Evolutionary conservation across 2,888 invertebrate species (phyloP).

Genomic region (Heliconius cydno): DNA sequence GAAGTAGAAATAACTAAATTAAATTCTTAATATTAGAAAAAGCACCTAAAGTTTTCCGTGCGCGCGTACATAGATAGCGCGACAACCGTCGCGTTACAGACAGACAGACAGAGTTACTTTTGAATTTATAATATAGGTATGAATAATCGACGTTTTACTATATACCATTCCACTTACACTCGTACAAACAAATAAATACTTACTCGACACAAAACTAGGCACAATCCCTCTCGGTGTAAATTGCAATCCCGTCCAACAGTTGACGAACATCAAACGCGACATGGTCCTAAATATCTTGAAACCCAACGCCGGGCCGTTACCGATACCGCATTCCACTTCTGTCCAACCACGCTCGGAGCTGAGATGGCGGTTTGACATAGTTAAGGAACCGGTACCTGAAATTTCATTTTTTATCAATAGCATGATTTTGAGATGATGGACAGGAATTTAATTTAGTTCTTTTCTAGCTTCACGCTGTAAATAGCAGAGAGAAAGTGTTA

Average conservation of each 20-base stretch:
- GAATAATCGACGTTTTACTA: too few species aligned
- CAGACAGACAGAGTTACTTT: too few species aligned
- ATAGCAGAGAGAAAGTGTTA: neutral
- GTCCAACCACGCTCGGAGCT: conserved; percentile 94
- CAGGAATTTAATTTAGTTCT: too few species aligned
- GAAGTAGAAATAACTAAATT: too few species aligned
- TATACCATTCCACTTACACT: neutral
- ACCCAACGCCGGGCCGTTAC: conserved; percentile 91
- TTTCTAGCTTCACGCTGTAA: too few species aligned
- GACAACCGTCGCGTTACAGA: too few species aligned
- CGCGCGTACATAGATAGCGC: too few species aligned
- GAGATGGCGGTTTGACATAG: conserved; percentile 89
- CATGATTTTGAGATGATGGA: neutral
- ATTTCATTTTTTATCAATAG: neutral
- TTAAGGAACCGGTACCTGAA: conserved; percentile 89
- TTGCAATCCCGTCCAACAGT: conserved; percentile 89
- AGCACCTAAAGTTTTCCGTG: too few species aligned
- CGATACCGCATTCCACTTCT: conserved; percentile 93
- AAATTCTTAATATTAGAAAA: too few species aligned
- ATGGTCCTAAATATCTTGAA: conserved; percentile 91
- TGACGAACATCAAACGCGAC: conserved; percentile 89
- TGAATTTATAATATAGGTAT: too few species aligned
- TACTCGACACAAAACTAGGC: conserved; percentile 91
- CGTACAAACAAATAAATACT: conserved; percentile 53
- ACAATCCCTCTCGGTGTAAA: conserved; percentile 90